A percentile compares a stretch with the other conserved stretches of the same genome.
phyloP scores from a whole-genome alignment of 2,797 vertebrate species.

The Hemibagrus guttatus region DNA sequence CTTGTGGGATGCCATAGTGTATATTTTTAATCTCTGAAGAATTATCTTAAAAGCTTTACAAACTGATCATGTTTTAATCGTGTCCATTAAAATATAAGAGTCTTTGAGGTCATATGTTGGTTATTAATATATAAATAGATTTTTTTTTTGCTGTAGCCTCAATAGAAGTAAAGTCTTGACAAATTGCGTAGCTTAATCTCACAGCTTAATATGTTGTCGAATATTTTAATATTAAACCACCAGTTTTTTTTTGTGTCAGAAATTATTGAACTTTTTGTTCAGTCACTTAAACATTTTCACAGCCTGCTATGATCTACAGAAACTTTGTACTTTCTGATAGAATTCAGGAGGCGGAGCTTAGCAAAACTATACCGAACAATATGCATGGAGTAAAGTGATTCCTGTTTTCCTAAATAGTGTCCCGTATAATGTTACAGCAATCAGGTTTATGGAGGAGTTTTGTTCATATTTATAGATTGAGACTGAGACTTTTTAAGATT shows the following conservation, averaged over 20 bases:
- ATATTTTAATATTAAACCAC: no score
- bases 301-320: neutral
- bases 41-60: neutral
- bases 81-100: neutral
- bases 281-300: no score
- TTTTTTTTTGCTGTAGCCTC: no score
- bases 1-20: neutral
- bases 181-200: neutral
- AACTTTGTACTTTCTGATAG: neutral
- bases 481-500: no score
- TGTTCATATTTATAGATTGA: neutral
- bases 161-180: neutral
- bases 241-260: no score
- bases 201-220: neutral
- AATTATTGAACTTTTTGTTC: no score
- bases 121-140: no score
- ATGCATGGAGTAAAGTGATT: neutral
- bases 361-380: neutral
- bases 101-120: neutral
- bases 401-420: neutral
- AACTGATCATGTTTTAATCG: neutral
- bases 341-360: neutral
- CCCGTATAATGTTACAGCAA: neutral
- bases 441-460: neutral
- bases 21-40: neutral